Conservation (phyloP, 2,888 invertebrate genomes). For the Microplitis deprimator region DNA sequence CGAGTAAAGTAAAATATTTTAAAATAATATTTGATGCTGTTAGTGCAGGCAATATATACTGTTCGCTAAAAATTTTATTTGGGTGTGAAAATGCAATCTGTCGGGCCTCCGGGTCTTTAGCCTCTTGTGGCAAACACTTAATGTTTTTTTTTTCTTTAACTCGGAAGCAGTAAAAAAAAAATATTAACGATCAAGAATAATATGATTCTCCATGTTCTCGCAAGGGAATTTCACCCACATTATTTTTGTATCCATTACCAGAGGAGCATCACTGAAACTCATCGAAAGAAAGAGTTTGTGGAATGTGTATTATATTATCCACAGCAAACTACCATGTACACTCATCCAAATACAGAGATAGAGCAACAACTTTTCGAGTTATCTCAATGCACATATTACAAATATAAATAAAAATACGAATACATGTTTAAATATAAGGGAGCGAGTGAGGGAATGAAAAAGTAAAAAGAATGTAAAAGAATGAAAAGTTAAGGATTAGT, state of each 20-base stretch:
- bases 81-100: no score
- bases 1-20: no score
- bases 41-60: no score
- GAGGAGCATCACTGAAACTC: not conserved
- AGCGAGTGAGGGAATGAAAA: constrained; percentile 27
- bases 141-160: not conserved
- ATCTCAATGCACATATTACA: no score
- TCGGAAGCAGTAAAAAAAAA: not conserved
- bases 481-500: not conserved
- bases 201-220: constrained; percentile 15
- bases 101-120: no score
- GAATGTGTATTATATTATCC: no score
- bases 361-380: not conserved
- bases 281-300: constrained; percentile 35
- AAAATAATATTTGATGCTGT: no score
- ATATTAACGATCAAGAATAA: not conserved
- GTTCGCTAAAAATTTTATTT: no score
- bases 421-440: constrained; percentile 22
- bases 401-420: constrained; percentile 9
- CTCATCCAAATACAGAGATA: constrained; percentile 16
- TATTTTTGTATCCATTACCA: not conserved
- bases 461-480: not conserved
- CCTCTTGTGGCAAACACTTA: no score
- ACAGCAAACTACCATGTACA: not conserved
- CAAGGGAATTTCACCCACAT: constrained; percentile 50